Evolutionary conservation across 1,140 invertebrate genomes (phyloP).

Genomic region (Brachionus sp.): DNA sequence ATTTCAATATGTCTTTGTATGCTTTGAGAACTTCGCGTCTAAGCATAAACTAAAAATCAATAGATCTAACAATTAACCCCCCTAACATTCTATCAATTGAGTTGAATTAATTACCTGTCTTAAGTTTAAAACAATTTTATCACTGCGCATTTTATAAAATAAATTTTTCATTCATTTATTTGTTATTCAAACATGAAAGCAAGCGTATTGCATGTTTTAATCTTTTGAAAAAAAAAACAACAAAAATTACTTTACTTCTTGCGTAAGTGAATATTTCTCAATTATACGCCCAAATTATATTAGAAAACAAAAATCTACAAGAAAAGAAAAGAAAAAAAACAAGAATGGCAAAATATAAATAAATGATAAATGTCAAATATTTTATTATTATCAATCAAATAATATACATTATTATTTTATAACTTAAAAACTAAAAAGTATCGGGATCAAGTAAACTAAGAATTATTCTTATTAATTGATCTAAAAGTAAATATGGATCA

Average conservation of each 20-base stretch:
- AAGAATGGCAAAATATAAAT: not conserved
- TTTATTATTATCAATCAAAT: constrained; percentile 14
- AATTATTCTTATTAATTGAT: not conserved
- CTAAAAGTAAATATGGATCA: constrained; percentile 24
- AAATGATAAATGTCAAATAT: not conserved
- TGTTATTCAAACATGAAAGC: not conserved
- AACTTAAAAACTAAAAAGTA: not conserved
- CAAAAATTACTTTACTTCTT: constrained; percentile 10
- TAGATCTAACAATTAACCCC: not conserved
- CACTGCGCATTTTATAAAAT: not conserved
- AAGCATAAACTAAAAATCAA: constrained; percentile 12
- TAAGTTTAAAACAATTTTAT: constrained; percentile 22
- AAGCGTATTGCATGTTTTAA: not conserved
- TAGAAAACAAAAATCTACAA: no score
- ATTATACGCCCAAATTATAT: not conserved
- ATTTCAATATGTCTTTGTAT: not conserved
- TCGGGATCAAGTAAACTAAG: constrained; percentile 6
- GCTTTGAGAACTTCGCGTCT: not conserved
- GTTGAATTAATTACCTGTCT: constrained; percentile 17
- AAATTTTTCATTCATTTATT: not conserved
- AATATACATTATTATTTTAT: not conserved
- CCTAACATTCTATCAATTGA: not conserved
- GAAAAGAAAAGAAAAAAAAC: no score
- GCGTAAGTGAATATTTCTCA: not conserved
- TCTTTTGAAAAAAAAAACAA: not conserved